Evolutionary conservation across 2,888 invertebrate species (phyloP), one percentile per base, ranked within the genome.

Genomic region (Synergus japonicus): DNA sequence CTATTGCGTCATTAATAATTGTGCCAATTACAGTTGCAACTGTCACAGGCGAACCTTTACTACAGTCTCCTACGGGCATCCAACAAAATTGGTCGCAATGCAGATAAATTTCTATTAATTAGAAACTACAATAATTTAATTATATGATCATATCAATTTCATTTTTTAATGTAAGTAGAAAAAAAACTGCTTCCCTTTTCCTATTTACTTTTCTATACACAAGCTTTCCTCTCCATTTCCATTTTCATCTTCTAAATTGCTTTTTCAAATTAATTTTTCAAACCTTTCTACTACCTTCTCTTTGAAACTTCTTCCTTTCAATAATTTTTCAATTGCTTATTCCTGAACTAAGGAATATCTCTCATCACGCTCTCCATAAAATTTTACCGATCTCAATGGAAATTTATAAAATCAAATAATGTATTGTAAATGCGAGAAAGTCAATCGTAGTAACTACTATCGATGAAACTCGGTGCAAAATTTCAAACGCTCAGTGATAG

Each of bases 1-100:
- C 60, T 60, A 60, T 60, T 60, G 60, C 12, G 22, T 8, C 60
- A 60, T 60, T 60, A 22, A 60, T 60, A 60, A 60, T 60, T 60
- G 60, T 60, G 12, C 22, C 60, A 60, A 22, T 60, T 29, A 4
- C 60, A 22, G 22, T 60, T 60, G 60, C 22, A 22, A 60, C 22
- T 60, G 60, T 60, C 60, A 60, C 22, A 60, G 22, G 60, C 22
- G 60, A 60, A 29, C 12, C 22, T 22, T 22, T 60, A 12, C 22
- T 29, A 10, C 12, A 60, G 18, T 18, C 10, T 60, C 60, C 60
- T 60, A 18, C 18, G 22, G 60, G 22, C 60, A 22, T 60, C 60
- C 22, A 9, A 22, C 18, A 4, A 22, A 60, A 60, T 60, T 22
- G 60, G 22, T 4, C 22, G 60, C 22, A 60, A 60, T 60, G 60